phyloP scores from a whole-genome alignment of 2,888 invertebrate species.

The Thereva unica region DNA sequence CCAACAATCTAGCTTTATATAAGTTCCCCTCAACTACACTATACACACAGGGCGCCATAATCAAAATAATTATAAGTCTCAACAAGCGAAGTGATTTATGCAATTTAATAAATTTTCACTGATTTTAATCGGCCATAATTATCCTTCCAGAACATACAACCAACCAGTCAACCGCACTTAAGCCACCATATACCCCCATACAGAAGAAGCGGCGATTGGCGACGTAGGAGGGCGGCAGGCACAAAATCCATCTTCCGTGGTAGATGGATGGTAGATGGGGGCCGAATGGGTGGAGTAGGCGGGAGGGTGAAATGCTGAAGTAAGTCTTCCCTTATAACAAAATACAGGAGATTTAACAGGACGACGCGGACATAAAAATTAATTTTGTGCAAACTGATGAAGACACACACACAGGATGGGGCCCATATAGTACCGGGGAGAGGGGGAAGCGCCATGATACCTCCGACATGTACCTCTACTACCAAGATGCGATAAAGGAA shows the following conservation, averaged over 20 bases:
- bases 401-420: constrained; percentile 18
- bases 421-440: constrained; percentile 8
- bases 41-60: constrained; percentile 35
- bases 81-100: constrained; percentile 50
- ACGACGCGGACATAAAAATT: constrained; percentile 34
- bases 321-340: constrained; percentile 24
- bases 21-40: too few species aligned
- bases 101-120: constrained; percentile 55
- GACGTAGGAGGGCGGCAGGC: constrained; percentile 8
- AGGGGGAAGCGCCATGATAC: constrained; percentile 4
- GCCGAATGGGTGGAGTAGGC: neutral
- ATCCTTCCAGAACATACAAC: constrained; percentile 43
- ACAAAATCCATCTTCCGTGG: neutral
- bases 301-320: constrained; percentile 15
- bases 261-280: neutral
- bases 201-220: too few species aligned
- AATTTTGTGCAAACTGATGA: constrained; percentile 33
- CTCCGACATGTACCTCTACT: neutral
- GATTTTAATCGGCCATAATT: constrained; percentile 56
- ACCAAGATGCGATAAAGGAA: constrained; percentile 7
- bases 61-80: constrained; percentile 43
- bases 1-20: too few species aligned
- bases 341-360: constrained; percentile 21
- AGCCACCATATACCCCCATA: too few species aligned
- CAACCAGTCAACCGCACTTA: neutral